These are phyloP conservation scores for Microtus oregoni DNA, from an alignment of 2,113 vertebrate species.

Conservation along the genomic window DNA sequence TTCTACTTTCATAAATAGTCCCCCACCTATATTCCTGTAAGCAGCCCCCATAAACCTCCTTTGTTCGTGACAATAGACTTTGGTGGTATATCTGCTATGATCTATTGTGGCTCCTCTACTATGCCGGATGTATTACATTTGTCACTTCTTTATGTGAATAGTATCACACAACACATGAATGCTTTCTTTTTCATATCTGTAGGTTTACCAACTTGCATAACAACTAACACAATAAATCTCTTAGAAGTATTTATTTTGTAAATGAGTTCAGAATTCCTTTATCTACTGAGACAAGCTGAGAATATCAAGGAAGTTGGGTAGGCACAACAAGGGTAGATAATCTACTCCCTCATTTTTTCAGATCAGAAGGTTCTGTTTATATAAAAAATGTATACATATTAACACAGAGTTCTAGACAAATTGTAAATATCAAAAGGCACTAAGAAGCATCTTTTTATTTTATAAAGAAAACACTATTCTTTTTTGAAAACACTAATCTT, in stretches of 20 bases:
- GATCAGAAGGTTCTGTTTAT: not conserved
- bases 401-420: not conserved
- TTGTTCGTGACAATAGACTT: not conserved
- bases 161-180: not conserved
- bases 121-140: too few species aligned
- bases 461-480: slow-evolving; percentile 56
- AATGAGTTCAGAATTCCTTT: slow-evolving; percentile 24
- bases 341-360: not conserved
- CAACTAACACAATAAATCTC: not conserved
- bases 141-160: not conserved
- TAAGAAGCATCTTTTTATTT: slow-evolving; percentile 59
- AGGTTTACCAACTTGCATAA: not conserved
- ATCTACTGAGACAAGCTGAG: not conserved
- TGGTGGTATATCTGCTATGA: not conserved
- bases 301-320: not conserved
- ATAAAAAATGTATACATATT: not conserved
- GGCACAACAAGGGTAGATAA: not conserved
- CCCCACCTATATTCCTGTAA: not conserved
- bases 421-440: slow-evolving; percentile 69
- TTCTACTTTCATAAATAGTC: not conserved
- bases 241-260: slow-evolving; percentile 27
- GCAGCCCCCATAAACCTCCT: not conserved
- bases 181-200: not conserved
- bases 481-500: slow-evolving; percentile 55
- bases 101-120: not conserved